Evolutionary conservation across 2,888 invertebrate species (phyloP).

Genomic region (Ptilodon capucinus): DNA sequence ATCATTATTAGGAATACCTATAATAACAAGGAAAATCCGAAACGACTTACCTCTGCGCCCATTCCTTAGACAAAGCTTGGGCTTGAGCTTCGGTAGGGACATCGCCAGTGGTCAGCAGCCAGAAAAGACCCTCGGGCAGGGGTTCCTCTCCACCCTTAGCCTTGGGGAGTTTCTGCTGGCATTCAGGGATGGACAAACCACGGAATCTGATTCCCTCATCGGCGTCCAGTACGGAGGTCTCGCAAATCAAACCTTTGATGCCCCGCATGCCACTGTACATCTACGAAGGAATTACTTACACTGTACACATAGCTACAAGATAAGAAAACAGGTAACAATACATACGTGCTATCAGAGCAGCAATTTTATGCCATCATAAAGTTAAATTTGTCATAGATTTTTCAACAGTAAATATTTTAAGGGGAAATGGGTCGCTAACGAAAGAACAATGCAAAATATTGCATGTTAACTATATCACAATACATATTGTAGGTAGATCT

Average conservation of each 20-base stretch:
- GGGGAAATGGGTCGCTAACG: too few relatives aligned
- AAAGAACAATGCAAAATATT: neutral
- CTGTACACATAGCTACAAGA: too few relatives aligned
- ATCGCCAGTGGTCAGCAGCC: conserved; percentile 90
- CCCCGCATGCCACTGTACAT: conserved; percentile 98
- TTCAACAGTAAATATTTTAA: too few relatives aligned
- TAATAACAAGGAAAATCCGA: neutral
- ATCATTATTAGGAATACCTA: neutral
- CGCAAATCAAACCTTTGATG: conserved; percentile 96
- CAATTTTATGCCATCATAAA: too few relatives aligned
- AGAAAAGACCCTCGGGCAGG: conserved; percentile 90
- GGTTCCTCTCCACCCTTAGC: conserved; percentile 87
- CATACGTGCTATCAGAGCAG: too few relatives aligned
- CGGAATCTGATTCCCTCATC: conserved; percentile 98
- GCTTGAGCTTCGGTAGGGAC: conserved; percentile 88
- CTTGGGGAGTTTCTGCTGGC: conserved; percentile 88
- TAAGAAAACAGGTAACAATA: too few relatives aligned
- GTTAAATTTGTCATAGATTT: too few relatives aligned
- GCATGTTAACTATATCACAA: neutral
- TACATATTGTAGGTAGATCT: neutral
- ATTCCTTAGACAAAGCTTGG: conserved; percentile 88
- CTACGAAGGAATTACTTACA: conserved; percentile 67
- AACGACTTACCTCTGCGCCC: conserved; percentile 84
- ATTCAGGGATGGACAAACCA: conserved; percentile 94
- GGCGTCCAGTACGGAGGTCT: conserved; percentile 96